phyloP scores from a whole-genome alignment of 2,888 invertebrate species.

The Hylaea fasciaria region DNA sequence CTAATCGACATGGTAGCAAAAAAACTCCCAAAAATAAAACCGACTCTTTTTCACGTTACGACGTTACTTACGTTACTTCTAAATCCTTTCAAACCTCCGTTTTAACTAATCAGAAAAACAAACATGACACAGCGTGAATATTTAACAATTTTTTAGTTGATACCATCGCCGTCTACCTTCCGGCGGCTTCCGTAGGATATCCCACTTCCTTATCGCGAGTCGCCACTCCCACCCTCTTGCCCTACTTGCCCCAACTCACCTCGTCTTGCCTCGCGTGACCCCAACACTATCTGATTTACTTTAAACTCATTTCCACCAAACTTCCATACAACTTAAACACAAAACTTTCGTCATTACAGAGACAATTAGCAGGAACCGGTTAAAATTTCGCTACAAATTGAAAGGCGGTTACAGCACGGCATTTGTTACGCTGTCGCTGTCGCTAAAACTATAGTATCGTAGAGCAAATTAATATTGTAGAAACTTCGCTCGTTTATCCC shows the following conservation, averaged over 20 bases:
- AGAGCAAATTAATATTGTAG: constrained; percentile 33
- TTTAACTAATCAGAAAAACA: neutral
- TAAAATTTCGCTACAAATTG: constrained; percentile 41
- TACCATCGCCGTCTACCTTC: constrained; percentile 61
- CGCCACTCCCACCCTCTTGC: constrained; percentile 45
- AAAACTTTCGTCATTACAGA: constrained; percentile 65
- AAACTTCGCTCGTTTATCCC: constrained; percentile 37
- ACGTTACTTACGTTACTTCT: neutral
- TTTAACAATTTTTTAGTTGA: constrained; percentile 57
- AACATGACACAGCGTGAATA: constrained; percentile 51
- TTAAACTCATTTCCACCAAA: constrained; percentile 61
- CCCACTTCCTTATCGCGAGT: constrained; percentile 67
- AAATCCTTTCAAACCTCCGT: neutral
- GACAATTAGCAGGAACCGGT: constrained; percentile 62
- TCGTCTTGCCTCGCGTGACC: constrained; percentile 64
- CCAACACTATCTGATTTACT: constrained; percentile 63
- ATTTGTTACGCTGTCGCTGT: constrained; percentile 39
- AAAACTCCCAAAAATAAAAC: too few relatives aligned
- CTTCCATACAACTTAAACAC: constrained; percentile 53
- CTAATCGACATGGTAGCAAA: too few relatives aligned
- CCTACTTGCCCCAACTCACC: constrained; percentile 39
- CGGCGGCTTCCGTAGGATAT: constrained; percentile 69
- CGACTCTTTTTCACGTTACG: too few relatives aligned
- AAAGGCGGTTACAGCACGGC: constrained; percentile 34
- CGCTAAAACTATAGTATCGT: constrained; percentile 22